Base-by-base conservation (phyloP, 2,888 invertebrate species). In the Muschampia plurimacula region DNA sequence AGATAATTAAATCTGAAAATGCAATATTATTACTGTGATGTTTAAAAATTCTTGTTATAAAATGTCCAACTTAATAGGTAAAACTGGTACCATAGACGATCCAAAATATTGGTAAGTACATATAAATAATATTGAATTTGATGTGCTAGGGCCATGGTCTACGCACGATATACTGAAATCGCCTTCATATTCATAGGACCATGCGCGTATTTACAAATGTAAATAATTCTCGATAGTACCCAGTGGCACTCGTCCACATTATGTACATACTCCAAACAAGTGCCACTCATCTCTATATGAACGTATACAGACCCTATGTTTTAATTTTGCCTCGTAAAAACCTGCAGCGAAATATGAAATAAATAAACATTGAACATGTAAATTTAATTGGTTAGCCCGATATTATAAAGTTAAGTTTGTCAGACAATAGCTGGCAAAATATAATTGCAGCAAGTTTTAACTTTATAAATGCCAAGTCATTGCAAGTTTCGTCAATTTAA, bases 221-320 rank as follows among this genome's bases (percentile, higher is more conserved):
- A 82, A 82, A 82, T 78, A 81, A 71, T 75, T 70, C 71, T 77
- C 68, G 75, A 75, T 75, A 75, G 76, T 70, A 49, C 65, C 74
- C 75, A 78, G 79, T 82, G 81, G 84, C 77, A 77, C 79, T 77
- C 82, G 67, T 81, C 72, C 69, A 73, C 72, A 72, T 22, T 22
- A 22, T 22, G 22, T 22, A 22, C 22, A 22, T 22, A 22, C 22
- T 81, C 69, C 57, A 71, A 44, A 64, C 65, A 62, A 78, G 78
- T 72, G 73, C 74, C 77, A 77, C 76, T 78, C 49, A 55, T 74
- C 66, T 69, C 67, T 73, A 72, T 69, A 68, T 63, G 67, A 62
- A 70, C 67, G 64, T 70, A 67, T 63, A 72, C 67, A 72, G 49
- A 49, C 57, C 57, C 72, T 52, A 67, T 72, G 67, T 72, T 72